Conservation (phyloP, 2,113 vertebrate species). For the Podarcis cretensis region DNA sequence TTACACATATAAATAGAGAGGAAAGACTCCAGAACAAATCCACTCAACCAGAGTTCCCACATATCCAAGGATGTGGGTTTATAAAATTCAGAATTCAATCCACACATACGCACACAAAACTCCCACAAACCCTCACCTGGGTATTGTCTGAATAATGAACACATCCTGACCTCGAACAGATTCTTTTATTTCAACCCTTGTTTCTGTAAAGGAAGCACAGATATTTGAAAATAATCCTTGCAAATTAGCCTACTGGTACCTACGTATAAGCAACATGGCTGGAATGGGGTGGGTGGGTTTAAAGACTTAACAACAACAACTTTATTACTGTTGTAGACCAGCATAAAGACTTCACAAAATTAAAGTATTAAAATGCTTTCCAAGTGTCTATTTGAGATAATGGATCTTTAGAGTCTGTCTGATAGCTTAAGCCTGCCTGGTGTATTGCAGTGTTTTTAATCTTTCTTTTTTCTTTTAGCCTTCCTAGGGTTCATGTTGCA, state of each 20-base stretch:
- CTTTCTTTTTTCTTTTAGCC: neutral
- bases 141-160: conserved; percentile 99
- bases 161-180: conserved; percentile 97
- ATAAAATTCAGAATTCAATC: neutral
- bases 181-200: conserved; percentile 97
- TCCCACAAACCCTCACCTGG: conserved; percentile 80
- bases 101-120: neutral
- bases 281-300: neutral
- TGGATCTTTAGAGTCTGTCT: too few species aligned
- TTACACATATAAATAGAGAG: accelerated
- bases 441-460: neutral
- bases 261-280: neutral
- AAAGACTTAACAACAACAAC: neutral
- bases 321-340: neutral
- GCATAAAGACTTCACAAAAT: neutral
- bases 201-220: conserved; percentile 81
- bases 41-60: neutral
- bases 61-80: neutral
- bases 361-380: neutral
- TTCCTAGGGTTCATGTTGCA: neutral
- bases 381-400: conserved; percentile 20
- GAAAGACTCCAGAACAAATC: neutral
- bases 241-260: neutral
- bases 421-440: neutral
- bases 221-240: conserved; percentile 16